Conservation (phyloP, 1,140 invertebrate genomes). For the Lasioglossum baleicum region DNA sequence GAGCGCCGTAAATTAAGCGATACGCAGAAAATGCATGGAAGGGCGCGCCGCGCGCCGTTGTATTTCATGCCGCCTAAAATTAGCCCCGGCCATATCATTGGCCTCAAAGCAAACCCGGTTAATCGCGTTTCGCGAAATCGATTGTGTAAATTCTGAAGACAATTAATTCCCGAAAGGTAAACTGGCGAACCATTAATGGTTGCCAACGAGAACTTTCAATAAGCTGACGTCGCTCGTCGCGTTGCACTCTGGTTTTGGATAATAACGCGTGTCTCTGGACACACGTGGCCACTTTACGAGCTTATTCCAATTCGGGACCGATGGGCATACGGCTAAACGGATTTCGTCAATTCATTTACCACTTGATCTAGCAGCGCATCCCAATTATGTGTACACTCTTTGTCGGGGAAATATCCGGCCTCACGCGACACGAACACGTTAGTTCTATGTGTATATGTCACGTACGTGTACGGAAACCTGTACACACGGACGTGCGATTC, state of each 20-base stretch:
- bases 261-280: neutral
- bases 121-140: neutral
- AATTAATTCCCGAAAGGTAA: constrained; percentile 2
- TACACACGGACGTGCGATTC: neutral
- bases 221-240: neutral
- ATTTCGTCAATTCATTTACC: constrained; percentile 65
- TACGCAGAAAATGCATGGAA: neutral
- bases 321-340: constrained; percentile 54
- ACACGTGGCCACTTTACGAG: constrained; percentile 18
- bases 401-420: constrained; percentile 45
- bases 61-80: neutral
- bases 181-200: neutral
- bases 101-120: neutral
- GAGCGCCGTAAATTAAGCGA: neutral
- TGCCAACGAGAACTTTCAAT: neutral
- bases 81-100: neutral
- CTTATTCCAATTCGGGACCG: constrained; percentile 50
- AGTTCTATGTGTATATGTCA: neutral
- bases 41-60: no score
- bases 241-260: neutral
- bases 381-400: constrained; percentile 66
- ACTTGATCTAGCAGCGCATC: constrained; percentile 62
- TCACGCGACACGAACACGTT: neutral
- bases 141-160: neutral
- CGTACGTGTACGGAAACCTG: no score